Conservation (phyloP, 2,113 vertebrate species). For the Crotalus horridus region DNA sequence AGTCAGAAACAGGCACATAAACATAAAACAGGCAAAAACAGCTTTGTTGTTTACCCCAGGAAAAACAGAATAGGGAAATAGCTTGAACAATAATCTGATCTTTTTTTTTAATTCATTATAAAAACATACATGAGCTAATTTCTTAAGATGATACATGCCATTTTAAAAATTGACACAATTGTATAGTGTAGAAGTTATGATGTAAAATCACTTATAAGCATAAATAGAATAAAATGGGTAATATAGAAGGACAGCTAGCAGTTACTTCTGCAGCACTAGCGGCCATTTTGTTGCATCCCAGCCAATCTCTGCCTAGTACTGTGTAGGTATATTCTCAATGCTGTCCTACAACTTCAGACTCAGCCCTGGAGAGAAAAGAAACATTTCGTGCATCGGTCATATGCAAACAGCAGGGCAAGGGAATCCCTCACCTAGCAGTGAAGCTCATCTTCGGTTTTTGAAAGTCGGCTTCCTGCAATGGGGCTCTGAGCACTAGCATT, state of each 20-base stretch:
- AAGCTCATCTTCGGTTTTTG: slow-evolving; percentile 70
- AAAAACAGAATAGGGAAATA: slow-evolving; percentile 20
- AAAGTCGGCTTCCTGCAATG: slow-evolving; percentile 64
- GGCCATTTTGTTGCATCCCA: background rate
- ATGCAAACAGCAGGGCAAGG: slow-evolving; percentile 10
- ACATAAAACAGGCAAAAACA: background rate
- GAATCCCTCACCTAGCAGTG: slow-evolving; percentile 68
- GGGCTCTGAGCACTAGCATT: slow-evolving; percentile 86
- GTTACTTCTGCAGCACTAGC: background rate
- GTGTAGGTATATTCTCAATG: background rate
- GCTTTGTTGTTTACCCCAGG: slow-evolving; percentile 11
- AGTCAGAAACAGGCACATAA: background rate
- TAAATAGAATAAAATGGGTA: background rate
- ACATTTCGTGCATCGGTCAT: background rate
- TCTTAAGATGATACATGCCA: slow-evolving; percentile 17
- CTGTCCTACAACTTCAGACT: background rate
- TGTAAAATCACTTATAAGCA: background rate
- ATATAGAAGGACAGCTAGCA: background rate
- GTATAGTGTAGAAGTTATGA: slow-evolving; percentile 5
- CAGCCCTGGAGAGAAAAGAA: background rate
- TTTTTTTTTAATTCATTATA: slow-evolving; percentile 6
- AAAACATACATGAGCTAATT: background rate
- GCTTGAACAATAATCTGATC: background rate
- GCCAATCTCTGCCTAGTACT: background rate
- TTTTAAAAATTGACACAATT: slow-evolving; percentile 34